These are phyloP conservation scores for Psittacula echo DNA, from an alignment of 2,797 vertebrate genomes.

Conservation along the genomic window DNA sequence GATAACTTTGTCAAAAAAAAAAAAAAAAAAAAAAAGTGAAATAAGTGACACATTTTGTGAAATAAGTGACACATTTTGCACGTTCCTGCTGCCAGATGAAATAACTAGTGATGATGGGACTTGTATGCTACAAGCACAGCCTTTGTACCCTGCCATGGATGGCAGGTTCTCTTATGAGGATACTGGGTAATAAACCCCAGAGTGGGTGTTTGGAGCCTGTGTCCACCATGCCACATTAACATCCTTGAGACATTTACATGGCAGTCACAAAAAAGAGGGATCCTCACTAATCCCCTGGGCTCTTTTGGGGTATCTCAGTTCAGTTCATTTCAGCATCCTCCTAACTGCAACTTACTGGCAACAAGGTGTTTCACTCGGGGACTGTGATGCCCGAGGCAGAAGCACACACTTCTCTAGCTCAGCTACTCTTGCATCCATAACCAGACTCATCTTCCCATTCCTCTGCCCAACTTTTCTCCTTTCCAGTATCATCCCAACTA, in stretches of 20 bases:
- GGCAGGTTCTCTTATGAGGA: background rate
- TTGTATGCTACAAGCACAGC: background rate
- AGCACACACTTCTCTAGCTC: background rate
- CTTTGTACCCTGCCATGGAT: background rate
- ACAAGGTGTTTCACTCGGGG: background rate
- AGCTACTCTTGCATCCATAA: fast-evolving
- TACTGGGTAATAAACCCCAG: fast-evolving
- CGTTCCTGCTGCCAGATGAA: background rate
- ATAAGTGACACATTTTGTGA: background rate
- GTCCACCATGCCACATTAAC: background rate
- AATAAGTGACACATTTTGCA: background rate
- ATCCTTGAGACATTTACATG: background rate
- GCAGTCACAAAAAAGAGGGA: background rate
- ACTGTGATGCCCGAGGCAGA: background rate
- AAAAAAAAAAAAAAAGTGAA: background rate
- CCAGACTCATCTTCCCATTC: background rate
- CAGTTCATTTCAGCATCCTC: background rate
- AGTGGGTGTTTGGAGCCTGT: background rate
- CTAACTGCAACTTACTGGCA: background rate
- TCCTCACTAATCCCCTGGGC: background rate
- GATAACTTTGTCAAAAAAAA: background rate
- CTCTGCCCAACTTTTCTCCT: background rate
- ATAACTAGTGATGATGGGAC: background rate
- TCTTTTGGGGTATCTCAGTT: background rate
- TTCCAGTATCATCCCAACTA: background rate